Conservation (phyloP, 1,140 invertebrate species). For the Listronotus bonariensis region DNA sequence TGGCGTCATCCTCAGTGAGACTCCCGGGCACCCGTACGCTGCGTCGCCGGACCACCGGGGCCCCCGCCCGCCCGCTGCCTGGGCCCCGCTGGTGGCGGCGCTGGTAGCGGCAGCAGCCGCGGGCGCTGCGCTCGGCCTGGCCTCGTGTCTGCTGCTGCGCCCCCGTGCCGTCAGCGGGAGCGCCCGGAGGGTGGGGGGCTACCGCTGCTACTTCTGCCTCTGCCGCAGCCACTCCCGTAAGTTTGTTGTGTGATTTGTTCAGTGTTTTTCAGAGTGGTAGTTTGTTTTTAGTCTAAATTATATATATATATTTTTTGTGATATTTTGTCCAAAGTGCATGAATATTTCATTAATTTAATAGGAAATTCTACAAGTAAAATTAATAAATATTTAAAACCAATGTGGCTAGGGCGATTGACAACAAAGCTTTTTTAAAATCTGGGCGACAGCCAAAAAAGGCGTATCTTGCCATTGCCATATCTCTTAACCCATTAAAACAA, state of each 20-base stretch:
- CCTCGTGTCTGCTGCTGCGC: slow-evolving; percentile 31
- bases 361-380: too few relatives aligned
- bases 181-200: slow-evolving; percentile 7
- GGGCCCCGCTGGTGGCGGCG: slow-evolving; percentile 25
- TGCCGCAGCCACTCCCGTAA: slow-evolving; percentile 28
- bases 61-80: slow-evolving; percentile 15
- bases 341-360: too few relatives aligned
- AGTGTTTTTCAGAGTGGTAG: neutral
- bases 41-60: slow-evolving; percentile 10
- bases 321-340: neutral
- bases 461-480: too few relatives aligned
- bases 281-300: too few relatives aligned
- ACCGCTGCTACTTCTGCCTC: slow-evolving; percentile 8
- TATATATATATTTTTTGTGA: neutral
- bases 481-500: too few relatives aligned
- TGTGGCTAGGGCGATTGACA: too few relatives aligned
- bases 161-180: slow-evolving; percentile 17
- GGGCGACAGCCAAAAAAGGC: too few relatives aligned
- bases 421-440: too few relatives aligned
- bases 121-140: slow-evolving; percentile 25
- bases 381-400: too few relatives aligned
- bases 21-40: neutral
- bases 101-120: slow-evolving; percentile 30
- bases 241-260: slow-evolving; percentile 11
- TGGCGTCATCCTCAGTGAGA: slow-evolving; percentile 2